phyloP scores from a whole-genome alignment of 1,140 invertebrate genomes.

The Rhopalosiphum padi region DNA sequence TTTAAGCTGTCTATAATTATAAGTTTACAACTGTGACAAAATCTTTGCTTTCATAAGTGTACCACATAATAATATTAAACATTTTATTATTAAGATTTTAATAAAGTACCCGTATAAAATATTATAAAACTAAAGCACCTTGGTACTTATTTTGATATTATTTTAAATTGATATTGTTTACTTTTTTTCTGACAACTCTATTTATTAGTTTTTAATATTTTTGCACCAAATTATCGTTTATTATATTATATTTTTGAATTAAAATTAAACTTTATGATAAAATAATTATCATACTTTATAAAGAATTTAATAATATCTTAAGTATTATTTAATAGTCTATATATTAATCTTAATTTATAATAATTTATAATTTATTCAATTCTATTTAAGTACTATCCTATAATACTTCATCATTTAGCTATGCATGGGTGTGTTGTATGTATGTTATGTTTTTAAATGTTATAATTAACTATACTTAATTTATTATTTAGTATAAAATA shows the following conservation, averaged over 20 bases:
- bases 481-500: background rate
- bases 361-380: background rate
- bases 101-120: background rate
- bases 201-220: background rate
- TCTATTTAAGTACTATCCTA: too few species aligned
- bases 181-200: background rate
- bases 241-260: background rate
- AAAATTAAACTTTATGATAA: background rate
- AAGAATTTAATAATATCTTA: background rate
- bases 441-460: background rate
- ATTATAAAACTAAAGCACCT: background rate
- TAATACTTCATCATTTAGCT: background rate
- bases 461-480: background rate
- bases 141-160: background rate
- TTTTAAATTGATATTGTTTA: background rate
- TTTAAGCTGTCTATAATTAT: background rate
- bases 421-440: background rate
- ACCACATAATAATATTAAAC: background rate
- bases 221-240: background rate
- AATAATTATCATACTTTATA: background rate
- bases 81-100: background rate
- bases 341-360: background rate
- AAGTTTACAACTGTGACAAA: background rate
- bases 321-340: background rate
- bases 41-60: background rate